These are phyloP conservation scores for Drosophila willistoni DNA, from an alignment of 1,140 invertebrate species.

Conservation along the genomic window DNA sequence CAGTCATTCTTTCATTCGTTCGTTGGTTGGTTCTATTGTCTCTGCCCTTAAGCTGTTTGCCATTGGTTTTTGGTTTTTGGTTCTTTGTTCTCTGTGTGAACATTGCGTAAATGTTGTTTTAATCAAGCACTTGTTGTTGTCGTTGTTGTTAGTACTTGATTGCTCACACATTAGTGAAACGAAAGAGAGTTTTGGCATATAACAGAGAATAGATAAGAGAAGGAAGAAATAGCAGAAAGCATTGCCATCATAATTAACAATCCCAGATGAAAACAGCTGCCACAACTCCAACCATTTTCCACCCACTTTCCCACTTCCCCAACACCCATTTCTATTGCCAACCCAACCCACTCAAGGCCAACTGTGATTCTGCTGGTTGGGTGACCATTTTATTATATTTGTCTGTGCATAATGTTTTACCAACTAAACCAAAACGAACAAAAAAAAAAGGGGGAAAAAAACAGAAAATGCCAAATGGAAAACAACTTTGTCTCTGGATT, in stretches of 20 bases:
- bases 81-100: slow-evolving; percentile 43
- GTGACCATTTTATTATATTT: slow-evolving; percentile 14
- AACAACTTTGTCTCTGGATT: slow-evolving; percentile 4
- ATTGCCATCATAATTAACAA: slow-evolving; percentile 6
- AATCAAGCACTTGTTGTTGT: slow-evolving; percentile 51
- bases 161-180: slow-evolving; percentile 26
- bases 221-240: background rate
- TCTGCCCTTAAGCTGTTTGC: slow-evolving; percentile 50
- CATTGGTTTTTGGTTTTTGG: slow-evolving; percentile 44
- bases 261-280: slow-evolving; percentile 23
- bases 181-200: background rate
- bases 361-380: background rate
- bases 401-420: slow-evolving; percentile 4
- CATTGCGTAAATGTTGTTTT: slow-evolving; percentile 64
- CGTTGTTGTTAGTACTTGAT: slow-evolving; percentile 23
- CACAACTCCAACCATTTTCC: background rate
- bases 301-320: background rate
- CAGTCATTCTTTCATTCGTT: slow-evolving; percentile 5
- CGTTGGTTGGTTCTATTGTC: slow-evolving; percentile 12
- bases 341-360: background rate
- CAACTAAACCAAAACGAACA: background rate
- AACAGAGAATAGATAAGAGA: background rate
- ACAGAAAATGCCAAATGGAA: background rate
- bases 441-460: background rate
- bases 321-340: background rate